Evolutionary conservation across 1,140 invertebrate species (phyloP).

Genomic region (Drosophila parabipectinata): DNA sequence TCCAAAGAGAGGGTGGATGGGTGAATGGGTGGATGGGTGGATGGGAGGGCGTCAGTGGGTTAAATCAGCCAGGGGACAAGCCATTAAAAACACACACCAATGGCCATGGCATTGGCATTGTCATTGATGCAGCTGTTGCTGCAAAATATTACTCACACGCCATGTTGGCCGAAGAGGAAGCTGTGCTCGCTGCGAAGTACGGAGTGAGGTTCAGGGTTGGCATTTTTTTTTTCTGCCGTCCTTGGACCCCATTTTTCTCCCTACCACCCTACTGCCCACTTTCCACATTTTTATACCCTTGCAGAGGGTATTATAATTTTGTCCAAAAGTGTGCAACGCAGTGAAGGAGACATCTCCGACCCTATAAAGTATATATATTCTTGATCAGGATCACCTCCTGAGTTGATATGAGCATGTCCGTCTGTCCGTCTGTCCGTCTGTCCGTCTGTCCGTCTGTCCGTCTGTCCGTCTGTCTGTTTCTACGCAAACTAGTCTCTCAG

Average conservation of each 20-base stretch:
- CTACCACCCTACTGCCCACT: background rate
- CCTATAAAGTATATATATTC: no score
- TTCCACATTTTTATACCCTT: no score
- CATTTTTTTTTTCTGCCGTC: conserved; percentile 13
- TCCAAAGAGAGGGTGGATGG: background rate
- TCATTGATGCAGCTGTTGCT: conserved; percentile 60
- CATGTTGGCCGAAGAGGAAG: conserved; percentile 13
- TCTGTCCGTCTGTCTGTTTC: no score
- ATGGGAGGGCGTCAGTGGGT: conserved; percentile 1
- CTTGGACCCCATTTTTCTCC: conserved; percentile 37
- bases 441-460: no score
- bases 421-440: no score
- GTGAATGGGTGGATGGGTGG: no score
- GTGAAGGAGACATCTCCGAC: no score
- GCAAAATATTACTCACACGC: conserved; percentile 60
- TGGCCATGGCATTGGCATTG: conserved; percentile 51
- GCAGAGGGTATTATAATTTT: no score
- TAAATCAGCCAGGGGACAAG: conserved; percentile 24
- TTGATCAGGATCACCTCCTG: no score
- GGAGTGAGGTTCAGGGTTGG: conserved; percentile 25
- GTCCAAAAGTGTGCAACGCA: no score
- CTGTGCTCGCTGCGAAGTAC: background rate
- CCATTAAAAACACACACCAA: conserved; percentile 48
- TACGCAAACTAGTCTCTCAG: no score
- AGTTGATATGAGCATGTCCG: no score